Evolutionary conservation across 2,888 invertebrate genomes (phyloP).

Genomic region (Nomada ruficornis): DNA sequence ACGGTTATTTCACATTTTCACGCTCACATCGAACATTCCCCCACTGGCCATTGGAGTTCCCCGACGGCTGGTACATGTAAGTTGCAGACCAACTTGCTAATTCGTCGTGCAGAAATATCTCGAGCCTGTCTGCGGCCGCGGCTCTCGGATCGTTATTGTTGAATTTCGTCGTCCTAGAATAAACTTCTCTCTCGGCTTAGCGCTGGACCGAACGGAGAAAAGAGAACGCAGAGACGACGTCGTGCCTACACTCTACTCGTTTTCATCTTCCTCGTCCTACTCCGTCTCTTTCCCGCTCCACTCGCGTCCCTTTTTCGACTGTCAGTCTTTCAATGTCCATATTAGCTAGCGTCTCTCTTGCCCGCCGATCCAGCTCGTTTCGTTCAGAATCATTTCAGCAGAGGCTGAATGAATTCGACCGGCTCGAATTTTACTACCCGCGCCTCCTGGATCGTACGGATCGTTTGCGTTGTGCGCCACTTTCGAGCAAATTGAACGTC

Average conservation of each 20-base stretch:
- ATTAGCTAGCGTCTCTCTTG: conserved; percentile 38
- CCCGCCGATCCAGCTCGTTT: conserved; percentile 16
- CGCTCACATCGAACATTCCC: conserved; percentile 28
- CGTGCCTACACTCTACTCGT: conserved; percentile 13
- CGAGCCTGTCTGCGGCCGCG: conserved; percentile 52
- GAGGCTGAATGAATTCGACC: conserved; percentile 14
- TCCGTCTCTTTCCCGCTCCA: neutral
- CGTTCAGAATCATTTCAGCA: conserved; percentile 31
- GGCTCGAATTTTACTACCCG: conserved; percentile 1
- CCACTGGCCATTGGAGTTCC: neutral
- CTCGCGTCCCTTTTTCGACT: conserved; percentile 18
- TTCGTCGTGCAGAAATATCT: conserved; percentile 71
- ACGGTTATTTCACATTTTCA: conserved; percentile 46
- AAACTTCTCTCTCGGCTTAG: conserved; percentile 49
- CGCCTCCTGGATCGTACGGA: neutral
- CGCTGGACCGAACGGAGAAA: conserved; percentile 19
- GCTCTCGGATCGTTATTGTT: conserved; percentile 59
- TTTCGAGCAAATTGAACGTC: too few relatives aligned
- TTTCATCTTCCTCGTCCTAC: neutral
- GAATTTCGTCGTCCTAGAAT: conserved; percentile 66
- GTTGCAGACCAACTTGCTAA: conserved; percentile 62
- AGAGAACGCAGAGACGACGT: conserved; percentile 24
- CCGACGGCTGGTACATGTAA: conserved; percentile 47
- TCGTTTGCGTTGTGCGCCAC: neutral
- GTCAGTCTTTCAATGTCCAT: conserved; percentile 35